Evolutionary conservation across 2,888 invertebrate genomes (phyloP).

Genomic region (Drosophila monieri): DNA sequence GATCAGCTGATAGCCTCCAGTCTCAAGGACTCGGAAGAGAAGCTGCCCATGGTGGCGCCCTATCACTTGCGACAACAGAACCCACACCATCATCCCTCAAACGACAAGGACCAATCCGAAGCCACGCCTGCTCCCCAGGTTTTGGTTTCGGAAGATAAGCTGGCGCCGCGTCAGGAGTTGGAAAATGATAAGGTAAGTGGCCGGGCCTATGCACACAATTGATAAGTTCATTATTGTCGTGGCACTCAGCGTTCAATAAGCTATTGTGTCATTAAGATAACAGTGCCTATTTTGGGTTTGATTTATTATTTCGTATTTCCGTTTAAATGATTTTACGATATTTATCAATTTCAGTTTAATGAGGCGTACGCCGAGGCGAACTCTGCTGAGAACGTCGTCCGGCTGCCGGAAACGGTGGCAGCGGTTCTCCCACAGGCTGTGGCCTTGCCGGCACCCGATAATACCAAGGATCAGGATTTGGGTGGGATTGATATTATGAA

Average conservation of each 20-base stretch:
- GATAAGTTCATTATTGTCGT: conserved; percentile 19
- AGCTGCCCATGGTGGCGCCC: conserved; percentile 44
- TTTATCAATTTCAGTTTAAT: conserved; percentile 42
- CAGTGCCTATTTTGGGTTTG: conserved; percentile 19
- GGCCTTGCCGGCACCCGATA: conserved; percentile 19
- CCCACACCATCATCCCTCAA: conserved; percentile 61
- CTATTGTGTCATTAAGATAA: conserved; percentile 22
- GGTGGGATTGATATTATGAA: conserved; percentile 59
- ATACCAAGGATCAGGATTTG: conserved; percentile 27
- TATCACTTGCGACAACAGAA: conserved; percentile 61
- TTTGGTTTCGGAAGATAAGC: conserved; percentile 43
- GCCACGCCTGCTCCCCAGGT: conserved; percentile 35
- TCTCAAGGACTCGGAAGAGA: conserved; percentile 47
- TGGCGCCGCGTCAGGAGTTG: conserved; percentile 3
- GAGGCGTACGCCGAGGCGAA: conserved; percentile 48
- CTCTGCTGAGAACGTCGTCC: conserved; percentile 64
- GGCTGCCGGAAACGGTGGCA: conserved; percentile 61
- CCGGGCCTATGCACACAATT: conserved; percentile 1
- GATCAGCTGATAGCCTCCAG: conserved; percentile 72
- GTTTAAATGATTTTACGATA: conserved; percentile 10
- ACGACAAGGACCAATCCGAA: conserved; percentile 21
- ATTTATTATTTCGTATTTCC: conserved; percentile 37
- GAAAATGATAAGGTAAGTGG: conserved; percentile 34
- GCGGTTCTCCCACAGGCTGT: conserved; percentile 19
- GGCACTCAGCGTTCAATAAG: neutral